Evolutionary conservation across 2,888 invertebrate genomes (phyloP).

Genomic region (Frankliniella intonsa): DNA sequence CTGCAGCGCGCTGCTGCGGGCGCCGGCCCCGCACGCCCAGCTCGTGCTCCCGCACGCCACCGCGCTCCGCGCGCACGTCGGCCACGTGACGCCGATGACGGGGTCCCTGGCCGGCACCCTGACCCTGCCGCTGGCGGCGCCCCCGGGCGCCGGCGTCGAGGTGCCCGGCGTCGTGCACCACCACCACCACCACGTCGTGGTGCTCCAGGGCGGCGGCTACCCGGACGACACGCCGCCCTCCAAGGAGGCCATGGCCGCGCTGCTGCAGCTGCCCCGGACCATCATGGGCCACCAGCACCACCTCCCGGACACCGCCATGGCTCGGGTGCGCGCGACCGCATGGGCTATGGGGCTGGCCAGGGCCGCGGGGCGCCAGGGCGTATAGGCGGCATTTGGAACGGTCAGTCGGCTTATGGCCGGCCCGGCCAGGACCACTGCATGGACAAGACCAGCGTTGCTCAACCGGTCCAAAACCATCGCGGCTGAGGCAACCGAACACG

Average conservation of each 20-base stretch:
- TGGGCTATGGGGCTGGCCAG: neutral
- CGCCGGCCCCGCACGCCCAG: neutral
- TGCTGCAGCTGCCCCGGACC: slow-evolving; percentile 11
- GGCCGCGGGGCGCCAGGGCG: neutral
- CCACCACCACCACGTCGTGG: slow-evolving; percentile 18
- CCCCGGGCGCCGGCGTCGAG: neutral
- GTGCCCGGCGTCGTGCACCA: slow-evolving; percentile 12
- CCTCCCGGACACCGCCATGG: neutral
- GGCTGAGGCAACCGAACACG: too few species aligned
- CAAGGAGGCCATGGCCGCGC: slow-evolving; percentile 18
- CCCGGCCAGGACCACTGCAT: too few species aligned
- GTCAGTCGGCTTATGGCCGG: too few species aligned
- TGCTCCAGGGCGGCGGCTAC: slow-evolving; percentile 8
- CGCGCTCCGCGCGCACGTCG: slow-evolving; percentile 6
- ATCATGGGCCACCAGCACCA: neutral
- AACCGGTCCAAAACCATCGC: too few species aligned
- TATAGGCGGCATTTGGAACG: neutral
- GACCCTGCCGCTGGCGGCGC: neutral
- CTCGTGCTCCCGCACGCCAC: neutral
- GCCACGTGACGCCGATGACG: slow-evolving; percentile 10
- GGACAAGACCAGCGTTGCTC: too few species aligned
- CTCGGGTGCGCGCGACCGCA: neutral
- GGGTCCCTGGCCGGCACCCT: neutral
- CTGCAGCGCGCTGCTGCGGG: slow-evolving; percentile 2
- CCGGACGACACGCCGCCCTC: neutral